Evolutionary conservation across 2,797 vertebrate species (phyloP).

Genomic region (Rhincodon typus): DNA sequence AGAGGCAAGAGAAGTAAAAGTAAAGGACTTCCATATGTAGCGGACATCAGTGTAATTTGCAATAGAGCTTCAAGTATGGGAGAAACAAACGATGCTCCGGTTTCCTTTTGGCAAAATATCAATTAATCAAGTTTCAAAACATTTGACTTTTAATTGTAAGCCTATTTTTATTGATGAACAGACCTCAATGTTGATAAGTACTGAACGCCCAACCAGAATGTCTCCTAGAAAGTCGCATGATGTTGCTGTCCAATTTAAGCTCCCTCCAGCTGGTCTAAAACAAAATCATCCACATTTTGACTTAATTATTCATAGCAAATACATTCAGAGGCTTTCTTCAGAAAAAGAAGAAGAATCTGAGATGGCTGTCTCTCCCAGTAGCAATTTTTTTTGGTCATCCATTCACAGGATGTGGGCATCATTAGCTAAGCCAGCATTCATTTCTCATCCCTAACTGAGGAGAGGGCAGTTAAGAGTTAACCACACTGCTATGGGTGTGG

Average conservation of each 20-base stretch:
- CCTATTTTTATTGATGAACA: slow-evolving; percentile 20
- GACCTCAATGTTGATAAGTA: slow-evolving; percentile 71
- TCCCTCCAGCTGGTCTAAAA: slow-evolving; percentile 79
- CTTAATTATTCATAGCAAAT: background rate
- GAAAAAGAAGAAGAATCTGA: no score
- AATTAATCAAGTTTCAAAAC: background rate
- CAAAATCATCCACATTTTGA: background rate
- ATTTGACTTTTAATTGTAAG: background rate
- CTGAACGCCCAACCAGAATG: slow-evolving; percentile 65
- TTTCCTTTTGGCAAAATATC: background rate
- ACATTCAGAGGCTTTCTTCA: background rate
- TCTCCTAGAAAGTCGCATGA: slow-evolving; percentile 73
- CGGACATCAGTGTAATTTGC: background rate
- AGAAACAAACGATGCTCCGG: background rate
- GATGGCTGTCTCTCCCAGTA: no score
- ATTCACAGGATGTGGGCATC: no score
- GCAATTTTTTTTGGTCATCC: background rate
- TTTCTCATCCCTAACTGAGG: no score
- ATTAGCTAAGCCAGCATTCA: no score
- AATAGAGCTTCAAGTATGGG: background rate
- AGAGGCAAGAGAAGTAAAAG: background rate
- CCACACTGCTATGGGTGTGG: no score
- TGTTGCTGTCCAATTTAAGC: slow-evolving; percentile 78
- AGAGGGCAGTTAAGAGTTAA: no score
- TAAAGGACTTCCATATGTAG: background rate